Evolutionary conservation across 2,113 vertebrate genomes (phyloP).

Genomic region (Larimichthys crocea): DNA sequence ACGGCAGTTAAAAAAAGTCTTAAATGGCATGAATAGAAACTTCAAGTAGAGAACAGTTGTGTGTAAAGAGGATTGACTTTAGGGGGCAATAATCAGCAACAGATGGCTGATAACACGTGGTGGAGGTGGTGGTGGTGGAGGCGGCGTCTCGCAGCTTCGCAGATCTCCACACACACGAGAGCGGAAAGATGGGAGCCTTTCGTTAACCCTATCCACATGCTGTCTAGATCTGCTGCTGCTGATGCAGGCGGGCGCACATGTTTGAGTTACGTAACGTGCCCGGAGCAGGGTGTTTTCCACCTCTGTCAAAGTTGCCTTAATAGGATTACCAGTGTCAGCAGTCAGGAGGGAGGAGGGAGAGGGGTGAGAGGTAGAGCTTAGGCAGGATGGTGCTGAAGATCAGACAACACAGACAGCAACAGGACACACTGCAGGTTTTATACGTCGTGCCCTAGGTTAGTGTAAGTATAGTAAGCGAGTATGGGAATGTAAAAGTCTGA

Average conservation of each 20-base stretch:
- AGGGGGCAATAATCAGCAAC: conserved; percentile 27
- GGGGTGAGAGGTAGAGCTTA: neutral
- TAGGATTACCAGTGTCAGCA: conserved; percentile 43
- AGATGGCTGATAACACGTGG: conserved; percentile 45
- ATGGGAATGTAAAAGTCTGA: neutral
- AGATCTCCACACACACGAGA: conserved; percentile 17
- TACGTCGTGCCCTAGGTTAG: neutral
- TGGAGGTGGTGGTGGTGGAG: no score
- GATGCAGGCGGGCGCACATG: conserved; percentile 1
- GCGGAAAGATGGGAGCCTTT: neutral
- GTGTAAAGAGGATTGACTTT: conserved; percentile 54
- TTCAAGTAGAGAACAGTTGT: conserved; percentile 4
- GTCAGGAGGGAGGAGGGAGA: conserved; percentile 5
- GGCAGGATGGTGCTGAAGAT: conserved; percentile 5
- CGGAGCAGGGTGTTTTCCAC: conserved; percentile 1
- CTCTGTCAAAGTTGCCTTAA: conserved; percentile 17
- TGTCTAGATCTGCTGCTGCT: neutral
- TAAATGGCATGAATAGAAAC: neutral
- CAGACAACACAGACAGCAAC: neutral
- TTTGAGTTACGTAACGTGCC: conserved; percentile 6
- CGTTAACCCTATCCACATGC: neutral
- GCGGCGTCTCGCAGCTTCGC: neutral
- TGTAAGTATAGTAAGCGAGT: neutral
- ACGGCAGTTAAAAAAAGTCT: no score
- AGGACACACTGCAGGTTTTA: neutral